Base-by-base conservation (phyloP, 2,888 invertebrate species). In the Drosophila demipolita region DNA sequence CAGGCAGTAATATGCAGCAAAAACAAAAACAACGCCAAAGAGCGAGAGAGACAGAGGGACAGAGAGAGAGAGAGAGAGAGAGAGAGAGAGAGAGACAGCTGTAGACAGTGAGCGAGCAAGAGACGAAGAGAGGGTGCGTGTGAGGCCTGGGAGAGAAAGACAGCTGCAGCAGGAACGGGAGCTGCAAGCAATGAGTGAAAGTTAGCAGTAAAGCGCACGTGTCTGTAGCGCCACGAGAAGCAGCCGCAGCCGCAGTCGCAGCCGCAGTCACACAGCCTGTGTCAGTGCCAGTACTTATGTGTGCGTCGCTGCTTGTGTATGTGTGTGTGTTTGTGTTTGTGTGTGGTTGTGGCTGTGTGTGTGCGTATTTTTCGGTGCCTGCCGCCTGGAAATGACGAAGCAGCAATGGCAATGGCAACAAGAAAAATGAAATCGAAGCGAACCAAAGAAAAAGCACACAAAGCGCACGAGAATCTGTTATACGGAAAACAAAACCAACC, bases 191-290 rank as follows among this genome's bases (percentile, higher is more conserved):
- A 68, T 83, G 86, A 85, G 90, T 90, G 85, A 85, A 85, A 85
- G 85, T 85, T 86, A 85, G 89, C 90, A 88, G 86, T 88, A 88
- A 85, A 89, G 85, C 90, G 88, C 85, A 85, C 85, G 90, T 88
- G 90, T 83, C 90, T 85, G 75, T 67, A 78, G 84, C 68, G 69
- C 69, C 72, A 75, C 57, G 38, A 57, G 32, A 57, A 57, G 32
- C 57, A 42, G 42, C 57, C 57, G 20, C 57, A 57, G 57, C 57
- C 20, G 32, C 42, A 42, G 42, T 42, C 57, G n/a, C n/a, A n/a
- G n/a, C n/a, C n/a, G 20, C 57, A 57, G 57, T 40, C 64, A 80
- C 42, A 69, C 50, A 75, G 69, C 59, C 60, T 64, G 50, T 77
- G 69, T 79, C 74, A 73, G 63, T 76, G 68, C 49, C 74, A 78